These are phyloP conservation scores for Cydia amplana DNA, from an alignment of 1,140 invertebrate species.

Conservation along the genomic window DNA sequence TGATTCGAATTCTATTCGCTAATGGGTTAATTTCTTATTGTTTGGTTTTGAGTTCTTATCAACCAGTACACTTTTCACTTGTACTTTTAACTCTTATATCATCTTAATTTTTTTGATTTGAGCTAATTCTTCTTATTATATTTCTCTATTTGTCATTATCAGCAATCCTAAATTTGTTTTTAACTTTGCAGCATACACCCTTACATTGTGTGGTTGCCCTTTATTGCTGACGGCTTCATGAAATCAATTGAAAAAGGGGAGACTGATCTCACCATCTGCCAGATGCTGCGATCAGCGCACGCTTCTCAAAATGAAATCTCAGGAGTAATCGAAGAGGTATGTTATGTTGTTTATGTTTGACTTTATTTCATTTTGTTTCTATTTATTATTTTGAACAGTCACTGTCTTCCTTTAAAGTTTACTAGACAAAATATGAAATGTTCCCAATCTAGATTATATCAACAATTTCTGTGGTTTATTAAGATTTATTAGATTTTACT, in stretches of 20 bases:
- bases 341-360: background rate
- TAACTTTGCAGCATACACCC: slow-evolving; percentile 61
- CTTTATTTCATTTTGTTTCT: no score
- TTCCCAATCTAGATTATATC: no score
- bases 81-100: no score
- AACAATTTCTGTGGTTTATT: no score
- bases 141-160: background rate
- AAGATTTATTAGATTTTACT: background rate
- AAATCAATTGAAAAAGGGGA: slow-evolving; percentile 51
- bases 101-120: no score
- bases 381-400: no score
- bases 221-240: slow-evolving; percentile 59
- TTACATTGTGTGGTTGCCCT: slow-evolving; percentile 62
- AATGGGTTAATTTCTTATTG: no score
- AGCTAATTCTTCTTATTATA: background rate
- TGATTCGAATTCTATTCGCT: no score
- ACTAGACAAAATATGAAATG: no score
- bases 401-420: no score
- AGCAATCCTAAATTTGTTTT: background rate
- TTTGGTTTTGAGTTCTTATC: no score
- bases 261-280: slow-evolving; percentile 50
- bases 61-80: no score
- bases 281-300: slow-evolving; percentile 52
- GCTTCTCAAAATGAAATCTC: slow-evolving; percentile 46
- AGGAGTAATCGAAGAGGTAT: slow-evolving; percentile 39